phyloP scores from a whole-genome alignment of 53 echinoderm and acorn worm genomes.

The Luidia sarsii region DNA sequence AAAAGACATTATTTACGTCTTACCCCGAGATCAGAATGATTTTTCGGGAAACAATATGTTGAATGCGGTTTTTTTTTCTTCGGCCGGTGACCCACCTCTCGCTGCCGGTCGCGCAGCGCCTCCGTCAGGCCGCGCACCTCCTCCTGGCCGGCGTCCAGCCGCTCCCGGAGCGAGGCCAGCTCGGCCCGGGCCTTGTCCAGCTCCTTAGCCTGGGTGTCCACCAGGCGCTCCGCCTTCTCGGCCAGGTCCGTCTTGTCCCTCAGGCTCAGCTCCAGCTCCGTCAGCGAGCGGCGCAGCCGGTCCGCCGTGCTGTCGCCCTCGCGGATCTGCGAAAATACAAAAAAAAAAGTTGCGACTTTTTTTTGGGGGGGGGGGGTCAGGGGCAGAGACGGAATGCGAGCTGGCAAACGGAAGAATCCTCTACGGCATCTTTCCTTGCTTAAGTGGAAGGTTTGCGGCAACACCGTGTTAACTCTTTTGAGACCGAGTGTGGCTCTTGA shows the following conservation, averaged over 20 bases:
- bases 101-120: slow-evolving; percentile 68
- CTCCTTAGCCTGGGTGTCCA: slow-evolving; percentile 76
- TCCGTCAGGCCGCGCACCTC: slow-evolving; percentile 54
- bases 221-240: slow-evolving; percentile 66
- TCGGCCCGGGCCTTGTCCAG: slow-evolving; percentile 69
- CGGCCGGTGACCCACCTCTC: too few relatives aligned
- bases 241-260: slow-evolving; percentile 67
- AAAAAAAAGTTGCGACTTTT: neutral
- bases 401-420: too few relatives aligned
- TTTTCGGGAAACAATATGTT: too few relatives aligned
- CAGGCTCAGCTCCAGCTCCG: slow-evolving; percentile 79
- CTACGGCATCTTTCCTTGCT: too few relatives aligned
- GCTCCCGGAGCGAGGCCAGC: slow-evolving; percentile 56
- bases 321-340: slow-evolving; percentile 57
- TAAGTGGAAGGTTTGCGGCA: too few relatives aligned
- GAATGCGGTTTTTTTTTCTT: too few relatives aligned
- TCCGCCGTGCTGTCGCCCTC: slow-evolving; percentile 70
- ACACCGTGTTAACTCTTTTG: too few relatives aligned
- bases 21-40: too few relatives aligned
- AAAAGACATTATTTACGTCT: too few relatives aligned
- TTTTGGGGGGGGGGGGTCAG: too few relatives aligned
- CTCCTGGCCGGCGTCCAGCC: slow-evolving; percentile 61
- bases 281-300: slow-evolving; percentile 64
- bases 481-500: too few relatives aligned
- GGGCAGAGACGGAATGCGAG: neutral